phyloP scores from a whole-genome alignment of 2,797 vertebrate genomes.

The Lepilemur ruficaudatus region DNA sequence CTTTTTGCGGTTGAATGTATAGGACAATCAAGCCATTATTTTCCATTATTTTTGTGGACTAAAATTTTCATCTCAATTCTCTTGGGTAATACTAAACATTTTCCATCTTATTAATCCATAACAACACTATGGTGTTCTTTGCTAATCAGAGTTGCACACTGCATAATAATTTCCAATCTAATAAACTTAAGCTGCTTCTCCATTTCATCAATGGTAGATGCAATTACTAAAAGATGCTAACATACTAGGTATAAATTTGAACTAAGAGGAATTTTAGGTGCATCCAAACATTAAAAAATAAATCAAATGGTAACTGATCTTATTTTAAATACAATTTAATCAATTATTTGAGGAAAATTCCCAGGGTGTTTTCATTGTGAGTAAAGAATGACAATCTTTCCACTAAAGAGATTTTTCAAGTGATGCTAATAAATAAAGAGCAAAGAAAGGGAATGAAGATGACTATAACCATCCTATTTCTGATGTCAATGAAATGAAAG shows the following conservation, averaged over 20 bases:
- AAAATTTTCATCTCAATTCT: slow-evolving; percentile 62
- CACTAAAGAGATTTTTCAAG: slow-evolving; percentile 9
- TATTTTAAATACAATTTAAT: slow-evolving; percentile 52
- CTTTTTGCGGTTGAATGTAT: slow-evolving; percentile 50
- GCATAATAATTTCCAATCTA: slow-evolving; percentile 61
- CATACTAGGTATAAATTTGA: slow-evolving; percentile 49
- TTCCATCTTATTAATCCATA: slow-evolving; percentile 61
- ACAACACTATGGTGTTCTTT: slow-evolving; percentile 59
- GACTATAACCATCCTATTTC: slow-evolving; percentile 44
- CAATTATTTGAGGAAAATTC: slow-evolving; percentile 40
- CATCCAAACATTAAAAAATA: slow-evolving; percentile 25
- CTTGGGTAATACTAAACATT: slow-evolving; percentile 61
- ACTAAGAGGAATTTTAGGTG: slow-evolving; percentile 23
- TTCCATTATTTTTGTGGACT: slow-evolving; percentile 65
- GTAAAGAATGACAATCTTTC: background rate
- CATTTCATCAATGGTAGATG: slow-evolving; percentile 47
- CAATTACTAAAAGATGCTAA: slow-evolving; percentile 59
- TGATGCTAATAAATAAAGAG: background rate
- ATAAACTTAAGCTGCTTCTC: slow-evolving; percentile 51
- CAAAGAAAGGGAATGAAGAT: slow-evolving; percentile 11
- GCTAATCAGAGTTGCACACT: slow-evolving; percentile 64
- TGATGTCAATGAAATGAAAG: slow-evolving; percentile 11
- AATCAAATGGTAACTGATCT: slow-evolving; percentile 24
- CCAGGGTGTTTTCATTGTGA: slow-evolving; percentile 1
- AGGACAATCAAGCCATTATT: slow-evolving; percentile 59